phyloP scores from a whole-genome alignment of 2,797 vertebrate species.

The Carapus acus region DNA sequence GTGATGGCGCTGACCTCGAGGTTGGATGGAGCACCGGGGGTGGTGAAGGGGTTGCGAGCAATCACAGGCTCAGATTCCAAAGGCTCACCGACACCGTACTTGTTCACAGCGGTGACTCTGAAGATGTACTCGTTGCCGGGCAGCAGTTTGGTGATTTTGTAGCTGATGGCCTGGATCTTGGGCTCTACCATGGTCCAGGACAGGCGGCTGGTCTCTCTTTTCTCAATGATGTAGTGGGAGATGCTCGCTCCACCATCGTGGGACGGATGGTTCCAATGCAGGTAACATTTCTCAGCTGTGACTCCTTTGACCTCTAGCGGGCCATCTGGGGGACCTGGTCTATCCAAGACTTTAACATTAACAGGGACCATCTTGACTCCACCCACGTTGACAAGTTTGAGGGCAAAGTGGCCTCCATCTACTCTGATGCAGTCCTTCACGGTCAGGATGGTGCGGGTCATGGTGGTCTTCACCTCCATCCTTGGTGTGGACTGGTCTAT shows the following conservation, averaged over 20 bases:
- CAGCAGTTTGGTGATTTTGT: constrained; percentile 92
- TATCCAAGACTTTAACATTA: constrained; percentile 91
- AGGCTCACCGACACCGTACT: constrained; percentile 95
- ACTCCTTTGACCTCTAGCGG: constrained; percentile 87
- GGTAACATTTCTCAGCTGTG: constrained; percentile 87
- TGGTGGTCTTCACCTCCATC: constrained; percentile 83
- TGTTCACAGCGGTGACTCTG: constrained; percentile 96
- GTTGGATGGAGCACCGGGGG: constrained; percentile 84
- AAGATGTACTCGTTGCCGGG: constrained; percentile 98
- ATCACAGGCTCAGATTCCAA: constrained; percentile 86
- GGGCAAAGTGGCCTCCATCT: constrained; percentile 88
- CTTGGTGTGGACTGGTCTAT: constrained; percentile 81
- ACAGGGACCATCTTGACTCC: constrained; percentile 90
- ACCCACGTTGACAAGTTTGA: constrained; percentile 88
- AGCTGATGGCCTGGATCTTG: constrained; percentile 87
- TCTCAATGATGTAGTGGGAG: constrained; percentile 94
- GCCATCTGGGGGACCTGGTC: constrained; percentile 90
- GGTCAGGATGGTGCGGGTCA: constrained; percentile 83
- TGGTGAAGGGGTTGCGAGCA: constrained; percentile 91
- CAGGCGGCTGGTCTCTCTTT: constrained; percentile 92
- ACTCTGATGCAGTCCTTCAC: constrained; percentile 81
- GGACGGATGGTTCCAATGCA: constrained; percentile 91
- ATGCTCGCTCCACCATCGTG: constrained; percentile 96
- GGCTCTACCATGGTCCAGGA: constrained; percentile 93
- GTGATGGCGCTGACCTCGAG: constrained; percentile 83